phyloP scores from a whole-genome alignment of 2,888 invertebrate species.

The Lucinisca nassula region DNA sequence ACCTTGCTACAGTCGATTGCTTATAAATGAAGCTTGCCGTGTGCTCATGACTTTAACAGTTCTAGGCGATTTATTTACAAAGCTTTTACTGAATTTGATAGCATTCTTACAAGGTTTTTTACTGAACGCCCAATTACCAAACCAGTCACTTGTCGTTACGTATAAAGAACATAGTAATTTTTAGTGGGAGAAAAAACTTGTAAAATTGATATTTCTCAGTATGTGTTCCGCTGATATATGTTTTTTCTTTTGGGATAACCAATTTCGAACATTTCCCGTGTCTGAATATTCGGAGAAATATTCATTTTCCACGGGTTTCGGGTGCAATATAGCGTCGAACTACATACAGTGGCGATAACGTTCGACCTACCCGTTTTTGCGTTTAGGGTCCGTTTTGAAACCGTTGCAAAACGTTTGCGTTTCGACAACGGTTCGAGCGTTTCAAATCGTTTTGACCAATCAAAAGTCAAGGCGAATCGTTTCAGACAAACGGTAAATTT shows the following conservation, averaged over 20 bases:
- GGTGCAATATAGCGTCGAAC: no score
- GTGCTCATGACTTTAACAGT: slow-evolving; percentile 67
- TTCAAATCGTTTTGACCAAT: no score
- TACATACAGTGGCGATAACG: no score
- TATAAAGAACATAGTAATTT: slow-evolving; percentile 7
- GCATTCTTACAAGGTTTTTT: slow-evolving; percentile 62
- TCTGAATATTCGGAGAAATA: not conserved
- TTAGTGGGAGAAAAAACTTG: not conserved
- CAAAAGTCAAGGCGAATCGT: no score
- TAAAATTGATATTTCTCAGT: slow-evolving; percentile 19
- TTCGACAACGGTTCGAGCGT: no score
- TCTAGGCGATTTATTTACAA: slow-evolving; percentile 69
- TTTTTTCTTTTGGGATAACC: slow-evolving; percentile 2
- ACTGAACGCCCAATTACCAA: slow-evolving; percentile 59
- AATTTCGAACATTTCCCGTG: slow-evolving; percentile 23
- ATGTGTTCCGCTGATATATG: slow-evolving; percentile 14
- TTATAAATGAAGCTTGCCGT: slow-evolving; percentile 70
- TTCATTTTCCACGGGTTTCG: not conserved
- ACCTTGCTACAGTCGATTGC: slow-evolving; percentile 66
- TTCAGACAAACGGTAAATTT: no score
- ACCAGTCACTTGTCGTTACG: slow-evolving; percentile 65
- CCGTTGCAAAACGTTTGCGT: no score
- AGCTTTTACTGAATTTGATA: slow-evolving; percentile 65
- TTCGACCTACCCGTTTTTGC: no score
- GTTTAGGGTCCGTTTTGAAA: no score